Evolutionary conservation across 2,113 vertebrate species (phyloP), one percentile per base, ranked within the genome.

Genomic region (Fukomys damarensis): DNA sequence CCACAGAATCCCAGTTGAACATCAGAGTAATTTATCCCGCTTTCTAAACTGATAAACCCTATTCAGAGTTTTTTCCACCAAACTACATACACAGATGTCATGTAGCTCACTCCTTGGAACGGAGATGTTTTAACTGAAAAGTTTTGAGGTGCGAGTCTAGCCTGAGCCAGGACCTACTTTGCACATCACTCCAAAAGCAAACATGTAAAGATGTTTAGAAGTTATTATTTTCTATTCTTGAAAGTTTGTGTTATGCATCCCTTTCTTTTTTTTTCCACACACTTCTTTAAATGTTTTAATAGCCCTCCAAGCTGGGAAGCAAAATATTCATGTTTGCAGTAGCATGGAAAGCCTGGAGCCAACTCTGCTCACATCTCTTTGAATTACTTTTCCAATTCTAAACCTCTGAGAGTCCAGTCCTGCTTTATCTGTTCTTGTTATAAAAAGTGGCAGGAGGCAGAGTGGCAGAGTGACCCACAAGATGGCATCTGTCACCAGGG

Each of bases 401-500:
- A 98, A 98, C 97, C 97, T 98, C 96, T 82, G 43, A 98, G 97
- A 98, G 96, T 96, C 95, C 61, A 81, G 97, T 86, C 98, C 98
- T 98, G 98, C 97, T 99, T 98, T 98, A 98, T 99, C 98, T 98
- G 97, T 98, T 99, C 99, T 99, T 97, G 98, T 99, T 99, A 99
- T 99, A 99, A 99, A 99, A 99, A 99, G 99, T 99, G 99, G 99
- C 99, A 99, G 99, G 99, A 99, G 99, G 99, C 99, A 99, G 99
- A 99, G 99, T 99, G 98, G 99, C 99, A 99, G 99, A 99, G 99
- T 99, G 99, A 99, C 99, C 99, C 99, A 99, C 99, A 99, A 99
- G 99, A 99, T 99, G 99, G 99, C 99, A 99, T 99, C 99, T 99
- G 99, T 99, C 99, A 99, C 99, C 98, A 99, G 99, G 99, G 99